These are phyloP conservation scores for Dynastes tityus DNA, from an alignment of 2,888 invertebrate species.

Conservation along the genomic window DNA sequence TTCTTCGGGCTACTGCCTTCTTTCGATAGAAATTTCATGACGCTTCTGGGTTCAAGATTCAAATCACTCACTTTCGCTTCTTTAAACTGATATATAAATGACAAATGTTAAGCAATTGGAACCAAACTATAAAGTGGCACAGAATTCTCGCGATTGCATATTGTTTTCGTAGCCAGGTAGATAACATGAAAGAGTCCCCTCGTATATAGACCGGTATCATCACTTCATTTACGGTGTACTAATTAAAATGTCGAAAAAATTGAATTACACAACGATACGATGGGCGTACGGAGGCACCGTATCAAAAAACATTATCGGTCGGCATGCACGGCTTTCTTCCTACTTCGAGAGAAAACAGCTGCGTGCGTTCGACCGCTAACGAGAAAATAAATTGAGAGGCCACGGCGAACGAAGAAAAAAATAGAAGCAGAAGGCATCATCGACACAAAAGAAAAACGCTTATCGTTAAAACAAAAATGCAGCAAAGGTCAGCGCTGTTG, in stretches of 20 bases:
- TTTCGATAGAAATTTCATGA: too few species aligned
- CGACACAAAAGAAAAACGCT: slow-evolving; percentile 20
- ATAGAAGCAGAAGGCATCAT: slow-evolving; percentile 18
- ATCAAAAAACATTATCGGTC: slow-evolving; percentile 22
- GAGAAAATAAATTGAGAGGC: slow-evolving; percentile 35
- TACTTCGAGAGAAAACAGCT: slow-evolving; percentile 27
- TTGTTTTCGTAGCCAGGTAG: too few species aligned
- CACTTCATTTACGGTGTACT: background rate
- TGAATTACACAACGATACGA: slow-evolving; percentile 12
- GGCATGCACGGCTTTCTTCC: slow-evolving; percentile 18
- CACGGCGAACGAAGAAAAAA: background rate
- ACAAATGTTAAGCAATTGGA: too few species aligned
- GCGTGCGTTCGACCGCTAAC: slow-evolving; percentile 19
- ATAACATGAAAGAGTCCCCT: too few species aligned
- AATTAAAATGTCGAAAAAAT: slow-evolving; percentile 20
- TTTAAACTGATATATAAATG: too few species aligned
- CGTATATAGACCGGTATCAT: background rate
- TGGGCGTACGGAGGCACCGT: background rate
- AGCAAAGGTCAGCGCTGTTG: slow-evolving; percentile 11
- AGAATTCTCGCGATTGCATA: too few species aligned
- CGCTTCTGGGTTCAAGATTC: too few species aligned
- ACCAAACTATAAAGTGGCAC: too few species aligned
- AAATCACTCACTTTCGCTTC: too few species aligned
- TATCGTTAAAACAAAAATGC: slow-evolving; percentile 31
- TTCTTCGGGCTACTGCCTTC: too few species aligned